Evolutionary conservation across 2,113 vertebrate species (phyloP).

Genomic region (Rallus limicola): DNA sequence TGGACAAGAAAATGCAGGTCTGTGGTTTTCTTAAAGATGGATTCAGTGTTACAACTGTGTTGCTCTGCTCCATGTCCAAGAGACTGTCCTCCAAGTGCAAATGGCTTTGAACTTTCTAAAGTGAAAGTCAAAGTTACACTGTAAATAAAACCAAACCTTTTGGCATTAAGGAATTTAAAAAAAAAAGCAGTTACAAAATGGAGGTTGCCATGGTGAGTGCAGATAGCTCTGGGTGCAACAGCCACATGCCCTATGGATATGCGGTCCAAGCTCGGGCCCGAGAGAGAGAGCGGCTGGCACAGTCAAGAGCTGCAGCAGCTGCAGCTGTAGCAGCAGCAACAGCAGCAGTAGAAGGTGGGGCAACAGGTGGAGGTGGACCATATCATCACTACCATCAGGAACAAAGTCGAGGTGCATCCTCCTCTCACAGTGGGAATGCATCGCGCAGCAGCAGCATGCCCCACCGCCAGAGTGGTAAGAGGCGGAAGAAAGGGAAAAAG

Average conservation of each 20-base stretch:
- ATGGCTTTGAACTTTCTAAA: constrained; percentile 61
- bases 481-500: constrained; percentile 57
- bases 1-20: constrained; percentile 60
- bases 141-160: background rate
- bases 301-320: constrained; percentile 81
- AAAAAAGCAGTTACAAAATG: constrained; percentile 75
- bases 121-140: background rate
- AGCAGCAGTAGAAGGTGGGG: constrained; percentile 78
- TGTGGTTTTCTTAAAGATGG: background rate
- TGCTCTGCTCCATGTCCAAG: background rate
- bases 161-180: background rate
- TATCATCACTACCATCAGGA: constrained; percentile 86
- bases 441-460: constrained; percentile 64
- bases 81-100: constrained; percentile 46
- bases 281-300: constrained; percentile 85
- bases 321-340: constrained; percentile 80
- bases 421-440: constrained; percentile 53
- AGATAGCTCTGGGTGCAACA: constrained; percentile 93
- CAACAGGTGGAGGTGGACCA: constrained; percentile 70
- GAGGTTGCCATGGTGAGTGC: constrained; percentile 98
- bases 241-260: constrained; percentile 93
- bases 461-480: constrained; percentile 69
- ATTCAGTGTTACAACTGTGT: background rate
- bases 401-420: constrained; percentile 75
- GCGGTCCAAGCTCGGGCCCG: constrained; percentile 87